Evolutionary conservation across 2,113 vertebrate species (phyloP).

Genomic region (Haemorhous mexicanus): DNA sequence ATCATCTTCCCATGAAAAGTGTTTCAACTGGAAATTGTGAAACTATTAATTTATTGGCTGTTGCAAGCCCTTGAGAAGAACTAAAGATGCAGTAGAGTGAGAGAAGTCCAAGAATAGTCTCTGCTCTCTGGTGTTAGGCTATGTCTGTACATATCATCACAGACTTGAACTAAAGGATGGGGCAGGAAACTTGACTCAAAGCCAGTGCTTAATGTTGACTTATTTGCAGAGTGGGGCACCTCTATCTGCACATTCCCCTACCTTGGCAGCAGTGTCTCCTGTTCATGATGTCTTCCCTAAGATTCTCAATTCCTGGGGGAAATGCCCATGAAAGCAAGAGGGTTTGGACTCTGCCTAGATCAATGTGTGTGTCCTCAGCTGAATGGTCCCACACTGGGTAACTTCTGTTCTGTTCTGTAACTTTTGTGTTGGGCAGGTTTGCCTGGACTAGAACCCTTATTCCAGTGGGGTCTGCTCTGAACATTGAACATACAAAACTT

Average conservation of each 20-base stretch:
- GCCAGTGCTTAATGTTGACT: neutral
- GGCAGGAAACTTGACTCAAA: neutral
- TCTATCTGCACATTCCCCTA: neutral
- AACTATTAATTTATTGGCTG: conserved; percentile 17
- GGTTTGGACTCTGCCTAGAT: neutral
- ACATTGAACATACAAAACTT: neutral
- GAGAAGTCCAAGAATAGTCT: neutral
- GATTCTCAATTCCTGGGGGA: neutral
- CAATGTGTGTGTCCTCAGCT: neutral
- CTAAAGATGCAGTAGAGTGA: neutral
- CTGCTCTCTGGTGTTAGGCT: neutral
- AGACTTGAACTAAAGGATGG: neutral
- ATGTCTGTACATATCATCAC: neutral
- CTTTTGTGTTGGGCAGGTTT: neutral
- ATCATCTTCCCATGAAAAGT: conserved; percentile 15
- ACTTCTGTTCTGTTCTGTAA: neutral
- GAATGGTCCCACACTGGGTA: neutral
- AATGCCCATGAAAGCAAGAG: neutral
- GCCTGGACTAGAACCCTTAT: neutral
- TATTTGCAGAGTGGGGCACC: neutral
- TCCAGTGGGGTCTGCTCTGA: neutral
- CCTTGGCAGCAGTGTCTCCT: neutral
- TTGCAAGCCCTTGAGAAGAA: conserved; percentile 13
- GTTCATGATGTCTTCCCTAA: neutral
- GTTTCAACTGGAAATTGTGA: conserved; percentile 4